Conservation (phyloP, 2,888 invertebrate species). For the Colletes collaris region DNA sequence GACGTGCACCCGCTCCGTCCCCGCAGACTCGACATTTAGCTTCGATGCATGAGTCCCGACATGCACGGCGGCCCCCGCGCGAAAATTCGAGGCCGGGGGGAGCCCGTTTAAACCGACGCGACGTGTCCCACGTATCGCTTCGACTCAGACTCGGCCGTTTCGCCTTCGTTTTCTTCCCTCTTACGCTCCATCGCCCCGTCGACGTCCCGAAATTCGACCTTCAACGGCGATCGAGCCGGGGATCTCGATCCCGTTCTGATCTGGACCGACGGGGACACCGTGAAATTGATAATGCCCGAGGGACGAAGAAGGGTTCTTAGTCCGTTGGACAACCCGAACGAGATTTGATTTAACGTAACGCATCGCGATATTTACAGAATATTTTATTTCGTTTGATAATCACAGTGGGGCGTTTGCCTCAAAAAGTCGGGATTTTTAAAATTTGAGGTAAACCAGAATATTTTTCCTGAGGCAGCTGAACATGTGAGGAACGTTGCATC, state of each 20-base stretch:
- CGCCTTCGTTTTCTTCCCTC: too few species aligned
- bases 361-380: too few species aligned
- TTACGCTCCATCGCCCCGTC: not conserved
- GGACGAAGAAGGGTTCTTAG: not conserved
- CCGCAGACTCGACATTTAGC: constrained; percentile 30
- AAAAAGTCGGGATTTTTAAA: too few species aligned
- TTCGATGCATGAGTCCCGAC: constrained; percentile 59
- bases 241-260: constrained; percentile 24
- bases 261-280: not conserved
- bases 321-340: too few species aligned
- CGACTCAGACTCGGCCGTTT: constrained; percentile 6
- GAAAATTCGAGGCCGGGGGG: constrained; percentile 50
- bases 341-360: too few species aligned
- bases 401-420: too few species aligned
- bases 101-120: constrained; percentile 49
- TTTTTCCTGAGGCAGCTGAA: too few species aligned
- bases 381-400: too few species aligned
- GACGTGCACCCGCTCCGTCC: not conserved
- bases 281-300: constrained; percentile 6
- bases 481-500: too few species aligned
- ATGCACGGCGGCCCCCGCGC: constrained; percentile 35
- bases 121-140: constrained; percentile 31
- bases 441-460: too few species aligned
- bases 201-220: constrained; percentile 7
- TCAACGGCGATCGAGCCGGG: constrained; percentile 6